Conservation (phyloP, 2,113 vertebrate genomes). For the Neolamprologus caudopunctatus region DNA sequence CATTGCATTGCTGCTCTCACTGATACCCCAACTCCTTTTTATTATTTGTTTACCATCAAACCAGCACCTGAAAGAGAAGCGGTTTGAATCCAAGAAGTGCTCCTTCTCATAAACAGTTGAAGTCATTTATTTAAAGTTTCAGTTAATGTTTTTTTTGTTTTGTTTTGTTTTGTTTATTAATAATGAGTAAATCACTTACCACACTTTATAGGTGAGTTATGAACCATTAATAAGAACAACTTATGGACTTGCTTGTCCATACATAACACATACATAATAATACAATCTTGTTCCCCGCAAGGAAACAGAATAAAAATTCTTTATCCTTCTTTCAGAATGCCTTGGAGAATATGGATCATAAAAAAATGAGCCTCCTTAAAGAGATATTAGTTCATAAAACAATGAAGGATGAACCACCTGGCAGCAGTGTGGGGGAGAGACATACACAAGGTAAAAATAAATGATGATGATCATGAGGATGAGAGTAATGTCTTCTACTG, state of each 20-base stretch:
- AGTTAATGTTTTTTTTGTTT: fast-evolving
- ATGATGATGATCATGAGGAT: not conserved
- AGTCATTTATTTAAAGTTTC: not conserved
- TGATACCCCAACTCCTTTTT: not conserved
- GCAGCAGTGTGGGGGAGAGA: not conserved
- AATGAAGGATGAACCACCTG: slow-evolving; percentile 12
- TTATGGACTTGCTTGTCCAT: not conserved
- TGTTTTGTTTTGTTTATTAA: not conserved
- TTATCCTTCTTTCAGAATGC: slow-evolving; percentile 64
- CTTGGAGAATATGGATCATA: slow-evolving; percentile 65
- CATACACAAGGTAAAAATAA: slow-evolving; percentile 39
- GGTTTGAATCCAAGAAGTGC: not conserved
- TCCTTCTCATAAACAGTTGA: not conserved
- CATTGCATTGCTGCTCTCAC: not conserved
- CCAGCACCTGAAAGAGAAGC: not conserved
- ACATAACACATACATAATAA: not conserved
- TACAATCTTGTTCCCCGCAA: not conserved
- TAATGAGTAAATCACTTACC: not conserved
- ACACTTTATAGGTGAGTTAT: not conserved
- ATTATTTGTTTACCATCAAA: not conserved
- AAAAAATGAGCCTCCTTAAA: slow-evolving; percentile 47
- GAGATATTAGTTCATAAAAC: slow-evolving; percentile 35
- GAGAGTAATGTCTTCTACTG: not conserved
- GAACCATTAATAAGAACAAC: not conserved
- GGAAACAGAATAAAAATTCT: not conserved